These are phyloP conservation scores for Steatocranus sp. DNA, from an alignment of 2,797 vertebrate species.

Conservation along the genomic window DNA sequence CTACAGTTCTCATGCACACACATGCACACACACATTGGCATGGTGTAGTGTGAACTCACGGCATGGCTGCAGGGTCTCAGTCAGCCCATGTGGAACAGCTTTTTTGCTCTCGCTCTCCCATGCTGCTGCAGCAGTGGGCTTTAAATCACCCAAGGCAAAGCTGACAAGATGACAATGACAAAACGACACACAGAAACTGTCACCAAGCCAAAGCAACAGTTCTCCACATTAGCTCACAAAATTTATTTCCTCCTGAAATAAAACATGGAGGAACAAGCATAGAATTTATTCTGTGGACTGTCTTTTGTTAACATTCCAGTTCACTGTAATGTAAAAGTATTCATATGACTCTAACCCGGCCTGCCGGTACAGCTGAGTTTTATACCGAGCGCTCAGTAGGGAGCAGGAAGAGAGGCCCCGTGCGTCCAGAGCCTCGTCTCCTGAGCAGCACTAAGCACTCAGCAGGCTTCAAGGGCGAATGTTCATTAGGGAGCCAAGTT, in stretches of 20 bases:
- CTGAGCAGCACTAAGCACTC: conserved; percentile 64
- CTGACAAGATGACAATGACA: conserved; percentile 31
- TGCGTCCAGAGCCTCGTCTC: conserved; percentile 60
- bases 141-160: conserved; percentile 29
- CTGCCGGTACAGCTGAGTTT: conserved; percentile 58
- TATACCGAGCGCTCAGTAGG: conserved; percentile 56
- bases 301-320: conserved; percentile 61
- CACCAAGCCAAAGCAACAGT: neutral
- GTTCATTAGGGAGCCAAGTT: conserved; percentile 76
- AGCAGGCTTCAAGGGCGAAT: conserved; percentile 72
- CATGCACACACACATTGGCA: conserved; percentile 17
- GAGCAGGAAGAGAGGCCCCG: conserved; percentile 72
- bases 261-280: neutral
- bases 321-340: conserved; percentile 63
- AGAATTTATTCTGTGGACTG: conserved; percentile 18
- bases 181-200: conserved; percentile 20
- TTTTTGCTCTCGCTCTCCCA: conserved; percentile 20
- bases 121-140: neutral
- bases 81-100: conserved; percentile 27
- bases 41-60: conserved; percentile 52
- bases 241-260: neutral
- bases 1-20: conserved; percentile 17
- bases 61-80: conserved; percentile 17
- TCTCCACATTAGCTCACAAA: neutral
- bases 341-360: conserved; percentile 56